These are phyloP conservation scores for Diabrotica balteata DNA, from an alignment of 2,888 invertebrate genomes.

Conservation along the genomic window DNA sequence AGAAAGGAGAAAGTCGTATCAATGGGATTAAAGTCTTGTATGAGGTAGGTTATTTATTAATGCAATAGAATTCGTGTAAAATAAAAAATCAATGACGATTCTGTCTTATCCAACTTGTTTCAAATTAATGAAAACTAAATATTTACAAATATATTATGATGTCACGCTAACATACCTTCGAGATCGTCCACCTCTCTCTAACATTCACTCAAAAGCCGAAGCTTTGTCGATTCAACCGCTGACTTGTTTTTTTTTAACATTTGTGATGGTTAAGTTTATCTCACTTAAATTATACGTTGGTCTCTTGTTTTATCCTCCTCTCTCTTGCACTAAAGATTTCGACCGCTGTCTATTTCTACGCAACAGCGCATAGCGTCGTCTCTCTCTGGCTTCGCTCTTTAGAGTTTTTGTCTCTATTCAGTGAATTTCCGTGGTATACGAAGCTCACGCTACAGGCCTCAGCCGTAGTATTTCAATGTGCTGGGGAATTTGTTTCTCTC, in stretches of 20 bases:
- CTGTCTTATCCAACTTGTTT: too few species aligned
- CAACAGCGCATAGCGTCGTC: conserved; percentile 31
- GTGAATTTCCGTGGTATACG: conserved; percentile 34
- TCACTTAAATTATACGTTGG: conserved; percentile 49
- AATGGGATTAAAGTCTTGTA: too few species aligned
- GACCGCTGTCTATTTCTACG: conserved; percentile 28
- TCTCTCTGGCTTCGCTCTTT: conserved; percentile 22
- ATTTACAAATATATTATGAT: conserved; percentile 47
- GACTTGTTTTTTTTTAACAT: conserved; percentile 46
- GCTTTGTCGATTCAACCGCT: conserved; percentile 27
- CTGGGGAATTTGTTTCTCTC: conserved; percentile 28
- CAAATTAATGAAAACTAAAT: conserved; percentile 11
- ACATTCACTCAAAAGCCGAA: conserved; percentile 16
- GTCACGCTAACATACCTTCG: conserved; percentile 41
- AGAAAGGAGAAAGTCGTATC: too few species aligned
- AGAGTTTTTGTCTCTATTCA: conserved; percentile 22
- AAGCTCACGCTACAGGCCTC: conserved; percentile 31
- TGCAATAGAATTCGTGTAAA: too few species aligned
- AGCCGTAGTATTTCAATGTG: conserved; percentile 33
- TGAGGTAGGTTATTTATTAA: too few species aligned
- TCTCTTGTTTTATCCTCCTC: conserved; percentile 43
- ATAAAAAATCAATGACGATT: too few species aligned
- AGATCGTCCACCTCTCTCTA: conserved; percentile 33
- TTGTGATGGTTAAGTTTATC: conserved; percentile 48
- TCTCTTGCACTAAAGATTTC: conserved; percentile 21